These are phyloP conservation scores for Megalops atlanticus DNA, from an alignment of 2,113 vertebrate genomes.

Conservation along the genomic window DNA sequence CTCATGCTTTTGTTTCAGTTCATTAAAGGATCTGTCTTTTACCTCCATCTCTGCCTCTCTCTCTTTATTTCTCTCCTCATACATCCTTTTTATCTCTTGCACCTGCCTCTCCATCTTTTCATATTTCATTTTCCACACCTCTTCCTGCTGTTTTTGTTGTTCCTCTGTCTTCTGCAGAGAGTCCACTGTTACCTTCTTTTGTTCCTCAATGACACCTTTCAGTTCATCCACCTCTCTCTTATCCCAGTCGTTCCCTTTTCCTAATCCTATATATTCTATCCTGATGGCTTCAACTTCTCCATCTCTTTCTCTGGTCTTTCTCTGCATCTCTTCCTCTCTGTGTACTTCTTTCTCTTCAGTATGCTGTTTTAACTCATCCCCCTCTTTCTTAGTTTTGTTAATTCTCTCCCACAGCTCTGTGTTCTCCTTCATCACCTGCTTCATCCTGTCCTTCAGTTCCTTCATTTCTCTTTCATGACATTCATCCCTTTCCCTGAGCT, in stretches of 20 bases:
- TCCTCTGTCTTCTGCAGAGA: no score
- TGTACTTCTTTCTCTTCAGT: conserved; percentile 18
- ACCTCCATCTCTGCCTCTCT: conserved; percentile 31
- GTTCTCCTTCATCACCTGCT: conserved; percentile 40
- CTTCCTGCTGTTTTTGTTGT: no score
- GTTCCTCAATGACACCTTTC: no score
- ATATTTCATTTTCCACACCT: conserved; percentile 16
- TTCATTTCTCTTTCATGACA: conserved; percentile 12
- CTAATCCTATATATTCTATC: no score
- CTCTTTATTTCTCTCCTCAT: conserved; percentile 40
- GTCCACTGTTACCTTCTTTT: no score
- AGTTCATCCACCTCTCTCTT: no score
- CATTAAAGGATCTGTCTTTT: conserved; percentile 33
- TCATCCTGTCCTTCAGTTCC: conserved; percentile 26
- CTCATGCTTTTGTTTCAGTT: conserved; percentile 11
- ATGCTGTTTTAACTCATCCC: conserved; percentile 35
- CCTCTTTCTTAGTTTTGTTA: conserved; percentile 26
- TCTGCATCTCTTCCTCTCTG: neutral
- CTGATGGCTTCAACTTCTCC: no score
- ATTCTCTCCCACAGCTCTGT: conserved; percentile 32
- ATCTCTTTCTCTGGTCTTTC: no score
- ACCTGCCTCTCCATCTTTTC: conserved; percentile 23
- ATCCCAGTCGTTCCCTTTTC: no score
- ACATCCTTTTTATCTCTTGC: conserved; percentile 23
- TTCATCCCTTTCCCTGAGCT: no score